Conservation (phyloP, 1,140 invertebrate species). For the Penaeus japonicus region DNA sequence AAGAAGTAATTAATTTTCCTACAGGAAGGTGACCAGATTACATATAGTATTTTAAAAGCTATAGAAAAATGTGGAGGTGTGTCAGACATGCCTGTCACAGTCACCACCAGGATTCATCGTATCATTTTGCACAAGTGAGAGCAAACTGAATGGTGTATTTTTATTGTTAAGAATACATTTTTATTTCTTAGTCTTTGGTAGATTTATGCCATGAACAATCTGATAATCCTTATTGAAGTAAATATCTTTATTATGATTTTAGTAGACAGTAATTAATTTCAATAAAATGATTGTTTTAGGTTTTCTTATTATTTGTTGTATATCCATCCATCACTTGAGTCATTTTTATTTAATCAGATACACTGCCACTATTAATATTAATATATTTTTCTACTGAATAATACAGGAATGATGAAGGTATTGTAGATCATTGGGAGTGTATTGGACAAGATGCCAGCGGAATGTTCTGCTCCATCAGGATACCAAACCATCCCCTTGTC, state of each 20-base stretch:
- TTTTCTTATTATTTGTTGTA: too few relatives aligned
- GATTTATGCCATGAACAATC: too few relatives aligned
- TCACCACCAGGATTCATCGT: slow-evolving; percentile 15
- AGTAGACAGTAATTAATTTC: too few relatives aligned
- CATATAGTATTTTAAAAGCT: background rate
- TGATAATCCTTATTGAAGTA: too few relatives aligned
- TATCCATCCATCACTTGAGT: too few relatives aligned
- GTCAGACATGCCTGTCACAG: slow-evolving; percentile 13
- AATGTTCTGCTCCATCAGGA: slow-evolving; percentile 3
- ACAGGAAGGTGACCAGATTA: background rate
- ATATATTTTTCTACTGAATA: background rate
- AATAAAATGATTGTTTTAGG: too few relatives aligned
- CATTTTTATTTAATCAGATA: too few relatives aligned
- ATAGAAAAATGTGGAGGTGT: slow-evolving; percentile 27
- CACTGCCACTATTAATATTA: too few relatives aligned
- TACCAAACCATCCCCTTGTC: slow-evolving; percentile 25
- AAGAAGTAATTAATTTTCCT: background rate
- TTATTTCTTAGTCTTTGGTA: too few relatives aligned
- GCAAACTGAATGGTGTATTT: too few relatives aligned
- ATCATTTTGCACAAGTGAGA: background rate
- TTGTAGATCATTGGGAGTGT: background rate
- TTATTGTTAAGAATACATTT: too few relatives aligned
- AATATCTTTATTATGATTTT: too few relatives aligned
- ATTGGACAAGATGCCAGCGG: slow-evolving; percentile 31
- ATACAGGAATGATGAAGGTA: background rate